Base-by-base conservation (phyloP, 2,113 vertebrate species). In the Fregata magnificens region DNA sequence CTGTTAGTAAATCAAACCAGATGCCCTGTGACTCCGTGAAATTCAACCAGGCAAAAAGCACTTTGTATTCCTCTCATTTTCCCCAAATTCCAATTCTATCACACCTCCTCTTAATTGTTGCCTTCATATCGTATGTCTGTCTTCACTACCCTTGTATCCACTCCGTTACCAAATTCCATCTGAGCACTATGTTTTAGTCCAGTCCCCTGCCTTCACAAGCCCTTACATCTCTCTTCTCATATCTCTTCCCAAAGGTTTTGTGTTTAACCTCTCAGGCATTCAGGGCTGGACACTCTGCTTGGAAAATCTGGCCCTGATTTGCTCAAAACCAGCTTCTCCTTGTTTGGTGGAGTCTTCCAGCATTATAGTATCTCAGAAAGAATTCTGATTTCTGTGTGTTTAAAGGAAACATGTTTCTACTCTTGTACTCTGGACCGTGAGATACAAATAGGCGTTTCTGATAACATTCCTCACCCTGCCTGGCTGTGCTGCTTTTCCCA, bases 381-480 rank as follows among this genome's bases (percentile, higher is more conserved):
- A 88, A 77, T 79, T 92, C 52, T 4, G 8, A 89, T 82, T 93
- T 87, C 70, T 91, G 22, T 34, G 44, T 84, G 38, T 90, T 89
- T 92, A 69, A 80, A 70, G 55, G 83, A 93, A 96, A 77, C 32
- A 19, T 66, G 32, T 95, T 93, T 94, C 49, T 82, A 31, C 56
- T 93, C 91, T 69, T 76, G 59, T 65, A 44, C 66, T 84, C 28
- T 69, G 69, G 66, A 63, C 76, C 21, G 16, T 42, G 62, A 86
- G 66, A 62, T 77, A 62, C 62, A 88, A 90, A 88, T 40, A 71
- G 89, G 81, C 13, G 9, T 95, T 95, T 87, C 84, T 91, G 89
- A 94, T 96, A 95, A 81, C 53, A 91, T 84, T 93, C 83, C 88
- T 91, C 65, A 72, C 49, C 42, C 89, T 91, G 84, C 70, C 67